phyloP scores from a whole-genome alignment of 2,888 invertebrate species.

The Tetropium fuscum region DNA sequence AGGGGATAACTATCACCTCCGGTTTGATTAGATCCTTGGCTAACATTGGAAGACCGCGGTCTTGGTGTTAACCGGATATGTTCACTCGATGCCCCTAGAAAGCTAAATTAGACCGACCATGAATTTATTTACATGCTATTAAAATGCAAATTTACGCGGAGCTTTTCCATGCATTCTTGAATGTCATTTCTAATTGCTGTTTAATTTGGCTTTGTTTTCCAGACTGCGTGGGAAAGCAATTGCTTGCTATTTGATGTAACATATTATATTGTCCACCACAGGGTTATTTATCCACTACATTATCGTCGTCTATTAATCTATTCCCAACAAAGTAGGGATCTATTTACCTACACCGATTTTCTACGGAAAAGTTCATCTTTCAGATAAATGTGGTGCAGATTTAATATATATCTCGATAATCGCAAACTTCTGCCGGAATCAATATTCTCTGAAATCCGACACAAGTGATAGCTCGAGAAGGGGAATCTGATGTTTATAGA shows the following conservation, averaged over 20 bases:
- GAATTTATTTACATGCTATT: conserved; percentile 41
- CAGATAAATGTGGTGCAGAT: too few relatives aligned
- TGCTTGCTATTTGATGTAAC: not conserved
- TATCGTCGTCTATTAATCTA: too few relatives aligned
- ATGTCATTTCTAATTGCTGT: not conserved
- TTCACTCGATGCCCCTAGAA: conserved; percentile 23
- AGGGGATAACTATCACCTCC: too few relatives aligned
- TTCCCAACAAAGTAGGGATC: too few relatives aligned
- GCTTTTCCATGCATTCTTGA: not conserved
- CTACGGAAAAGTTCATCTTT: too few relatives aligned
- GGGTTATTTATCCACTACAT: too few relatives aligned
- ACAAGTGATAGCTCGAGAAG: not conserved
- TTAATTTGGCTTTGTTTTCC: conserved; percentile 1
- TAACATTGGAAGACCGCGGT: conserved; percentile 13
- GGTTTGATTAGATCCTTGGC: conserved; percentile 8
- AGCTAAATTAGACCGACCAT: conserved; percentile 33
- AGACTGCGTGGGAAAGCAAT: not conserved
- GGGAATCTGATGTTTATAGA: not conserved
- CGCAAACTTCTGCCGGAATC: too few relatives aligned
- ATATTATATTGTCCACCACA: not conserved
- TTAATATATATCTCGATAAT: too few relatives aligned
- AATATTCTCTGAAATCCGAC: not conserved
- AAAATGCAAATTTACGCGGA: conserved; percentile 33
- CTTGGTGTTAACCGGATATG: conserved; percentile 28
- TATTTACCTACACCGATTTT: too few relatives aligned